Conservation (phyloP, 2,888 invertebrate genomes). For the Netelia virgata region DNA sequence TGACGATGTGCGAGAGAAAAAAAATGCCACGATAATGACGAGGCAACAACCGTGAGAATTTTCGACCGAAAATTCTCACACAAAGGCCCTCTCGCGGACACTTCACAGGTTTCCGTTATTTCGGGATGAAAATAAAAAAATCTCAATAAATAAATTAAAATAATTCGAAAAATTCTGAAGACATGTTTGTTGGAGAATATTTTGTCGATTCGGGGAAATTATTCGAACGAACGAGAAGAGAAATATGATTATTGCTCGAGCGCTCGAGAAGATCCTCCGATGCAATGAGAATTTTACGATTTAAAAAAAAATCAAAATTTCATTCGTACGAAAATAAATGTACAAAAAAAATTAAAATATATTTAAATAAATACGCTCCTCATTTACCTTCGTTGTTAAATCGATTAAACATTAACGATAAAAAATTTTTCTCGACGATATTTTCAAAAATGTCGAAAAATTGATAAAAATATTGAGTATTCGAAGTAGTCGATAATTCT, state of each 20-base stretch:
- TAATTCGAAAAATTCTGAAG: background rate
- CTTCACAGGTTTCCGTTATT: slow-evolving; percentile 16
- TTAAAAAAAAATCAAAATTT: slow-evolving; percentile 10
- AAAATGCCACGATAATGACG: slow-evolving; percentile 7
- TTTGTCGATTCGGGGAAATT: background rate
- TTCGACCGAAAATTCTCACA: background rate
- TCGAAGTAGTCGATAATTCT: too few species aligned
- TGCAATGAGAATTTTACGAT: slow-evolving; percentile 31
- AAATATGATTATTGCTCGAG: slow-evolving; percentile 33
- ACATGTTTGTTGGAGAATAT: background rate
- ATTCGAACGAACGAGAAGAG: background rate
- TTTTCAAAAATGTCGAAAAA: too few species aligned
- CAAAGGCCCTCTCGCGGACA: background rate
- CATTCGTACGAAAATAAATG: background rate
- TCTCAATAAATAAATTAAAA: background rate
- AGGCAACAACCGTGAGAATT: slow-evolving; percentile 1
- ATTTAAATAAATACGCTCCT: too few species aligned
- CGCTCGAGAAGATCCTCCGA: background rate
- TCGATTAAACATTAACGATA: too few species aligned
- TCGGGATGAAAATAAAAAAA: slow-evolving; percentile 33
- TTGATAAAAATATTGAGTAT: too few species aligned
- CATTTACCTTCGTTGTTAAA: too few species aligned
- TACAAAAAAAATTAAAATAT: background rate
- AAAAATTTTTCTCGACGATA: too few species aligned
- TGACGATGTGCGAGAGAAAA: slow-evolving; percentile 16